These are phyloP conservation scores for Acomys russatus DNA, from an alignment of 2,797 vertebrate species.

Conservation along the genomic window DNA sequence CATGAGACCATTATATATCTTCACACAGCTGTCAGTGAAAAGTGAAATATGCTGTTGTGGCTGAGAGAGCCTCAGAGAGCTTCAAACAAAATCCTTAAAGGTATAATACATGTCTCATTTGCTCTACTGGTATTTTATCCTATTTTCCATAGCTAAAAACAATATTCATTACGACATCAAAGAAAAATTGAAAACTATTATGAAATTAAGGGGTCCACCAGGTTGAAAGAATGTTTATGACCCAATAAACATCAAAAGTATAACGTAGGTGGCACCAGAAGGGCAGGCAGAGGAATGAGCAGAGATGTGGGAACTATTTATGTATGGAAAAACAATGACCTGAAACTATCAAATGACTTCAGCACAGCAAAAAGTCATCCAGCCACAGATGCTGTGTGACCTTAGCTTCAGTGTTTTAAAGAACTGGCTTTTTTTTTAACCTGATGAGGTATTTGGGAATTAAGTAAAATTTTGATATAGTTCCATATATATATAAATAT, in stretches of 20 bases:
- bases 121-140: not conserved
- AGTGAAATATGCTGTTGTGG: not conserved
- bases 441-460: not conserved
- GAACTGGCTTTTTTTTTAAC: conserved; percentile 20
- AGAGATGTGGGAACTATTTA: not conserved
- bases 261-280: not conserved
- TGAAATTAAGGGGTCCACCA: not conserved
- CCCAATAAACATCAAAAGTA: not conserved
- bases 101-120: not conserved
- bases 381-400: not conserved
- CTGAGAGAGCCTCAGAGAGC: conserved; percentile 6
- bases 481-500: not conserved
- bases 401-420: not conserved
- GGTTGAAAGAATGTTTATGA: not conserved
- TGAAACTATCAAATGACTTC: not conserved
- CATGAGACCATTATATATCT: conserved; percentile 36
- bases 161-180: not conserved
- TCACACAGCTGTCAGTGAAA: not conserved
- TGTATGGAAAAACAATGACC: not conserved
- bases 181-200: not conserved
- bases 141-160: conserved; percentile 14
- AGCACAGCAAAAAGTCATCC: not conserved
- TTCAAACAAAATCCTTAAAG: not conserved
- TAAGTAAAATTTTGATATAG: not conserved
- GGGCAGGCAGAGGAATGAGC: not conserved